Evolutionary conservation across 2,113 vertebrate genomes (phyloP).

Genomic region (Syngnathus scovelli): DNA sequence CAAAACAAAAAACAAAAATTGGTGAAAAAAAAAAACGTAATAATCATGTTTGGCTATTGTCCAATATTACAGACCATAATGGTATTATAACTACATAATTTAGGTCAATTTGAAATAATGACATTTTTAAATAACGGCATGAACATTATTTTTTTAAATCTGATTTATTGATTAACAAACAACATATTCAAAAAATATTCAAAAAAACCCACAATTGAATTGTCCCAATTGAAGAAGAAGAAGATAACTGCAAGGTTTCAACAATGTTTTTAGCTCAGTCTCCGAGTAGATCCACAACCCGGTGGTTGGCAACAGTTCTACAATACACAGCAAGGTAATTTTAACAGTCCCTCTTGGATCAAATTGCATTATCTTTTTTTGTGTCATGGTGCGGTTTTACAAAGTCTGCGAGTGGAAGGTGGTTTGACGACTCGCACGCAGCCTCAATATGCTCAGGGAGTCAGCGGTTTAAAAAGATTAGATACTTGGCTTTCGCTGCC

Average conservation of each 20-base stretch:
- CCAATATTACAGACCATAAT: no score
- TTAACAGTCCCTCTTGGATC: constrained; percentile 22
- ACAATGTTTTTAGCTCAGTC: neutral
- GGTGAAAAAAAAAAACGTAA: no score
- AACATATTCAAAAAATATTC: no score
- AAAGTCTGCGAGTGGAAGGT: constrained; percentile 36
- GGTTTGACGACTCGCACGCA: constrained; percentile 33
- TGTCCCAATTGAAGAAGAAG: no score
- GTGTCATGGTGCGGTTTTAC: constrained; percentile 39
- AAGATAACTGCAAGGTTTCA: neutral
- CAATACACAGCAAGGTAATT: constrained; percentile 19
- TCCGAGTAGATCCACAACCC: neutral
- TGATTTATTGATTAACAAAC: no score
- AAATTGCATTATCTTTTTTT: constrained; percentile 29
- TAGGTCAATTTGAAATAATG: no score
- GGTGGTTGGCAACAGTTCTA: neutral
- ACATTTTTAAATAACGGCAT: no score
- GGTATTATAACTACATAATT: no score
- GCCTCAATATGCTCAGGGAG: constrained; percentile 42
- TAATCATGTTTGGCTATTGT: no score
- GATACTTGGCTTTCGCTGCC: constrained; percentile 47
- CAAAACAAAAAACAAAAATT: no score
- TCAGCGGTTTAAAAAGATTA: constrained; percentile 46
- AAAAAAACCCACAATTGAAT: no score
- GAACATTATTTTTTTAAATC: no score